phyloP scores from a whole-genome alignment of 2,113 vertebrate species.

The Emydocephalus ijimae region DNA sequence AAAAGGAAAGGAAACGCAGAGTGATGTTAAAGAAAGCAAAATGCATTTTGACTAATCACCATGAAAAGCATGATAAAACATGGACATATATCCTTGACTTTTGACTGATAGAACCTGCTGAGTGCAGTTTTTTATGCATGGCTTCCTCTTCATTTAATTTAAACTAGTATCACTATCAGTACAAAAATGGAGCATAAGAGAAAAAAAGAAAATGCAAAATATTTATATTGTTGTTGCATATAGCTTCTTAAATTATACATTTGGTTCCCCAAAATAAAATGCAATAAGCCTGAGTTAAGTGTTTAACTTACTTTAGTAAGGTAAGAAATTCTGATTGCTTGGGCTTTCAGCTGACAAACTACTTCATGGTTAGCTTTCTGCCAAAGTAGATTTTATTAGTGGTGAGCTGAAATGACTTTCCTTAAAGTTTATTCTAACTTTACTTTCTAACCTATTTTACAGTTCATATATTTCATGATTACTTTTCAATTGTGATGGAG shows the following conservation, averaged over 20 bases:
- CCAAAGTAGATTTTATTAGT: slow-evolving; percentile 59
- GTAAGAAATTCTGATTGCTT: slow-evolving; percentile 53
- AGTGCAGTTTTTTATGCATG: slow-evolving; percentile 54
- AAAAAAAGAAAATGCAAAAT: slow-evolving; percentile 24
- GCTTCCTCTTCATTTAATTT: slow-evolving; percentile 61
- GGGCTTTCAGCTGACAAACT: slow-evolving; percentile 54
- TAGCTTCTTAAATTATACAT: slow-evolving; percentile 42
- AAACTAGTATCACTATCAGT: slow-evolving; percentile 37
- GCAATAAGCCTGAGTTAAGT: slow-evolving; percentile 53
- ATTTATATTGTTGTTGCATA: slow-evolving; percentile 37
- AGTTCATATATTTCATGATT: neutral
- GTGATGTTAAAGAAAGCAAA: slow-evolving; percentile 67
- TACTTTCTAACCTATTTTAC: neutral
- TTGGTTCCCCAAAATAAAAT: slow-evolving; percentile 65
- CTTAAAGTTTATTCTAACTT: neutral
- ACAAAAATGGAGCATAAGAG: slow-evolving; percentile 50
- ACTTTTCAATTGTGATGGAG: neutral
- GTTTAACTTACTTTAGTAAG: slow-evolving; percentile 35
- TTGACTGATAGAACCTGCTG: slow-evolving; percentile 66
- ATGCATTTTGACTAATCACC: slow-evolving; percentile 71
- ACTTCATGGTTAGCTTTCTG: slow-evolving; percentile 57
- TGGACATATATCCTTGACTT: slow-evolving; percentile 65
- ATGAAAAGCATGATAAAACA: slow-evolving; percentile 70
- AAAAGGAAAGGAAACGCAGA: slow-evolving; percentile 64
- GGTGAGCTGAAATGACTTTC: neutral